A percentile compares a stretch with the other conserved stretches of the same genome.
Conservation (phyloP, 2,888 invertebrate genomes). For the Hymenopus coronatus region DNA sequence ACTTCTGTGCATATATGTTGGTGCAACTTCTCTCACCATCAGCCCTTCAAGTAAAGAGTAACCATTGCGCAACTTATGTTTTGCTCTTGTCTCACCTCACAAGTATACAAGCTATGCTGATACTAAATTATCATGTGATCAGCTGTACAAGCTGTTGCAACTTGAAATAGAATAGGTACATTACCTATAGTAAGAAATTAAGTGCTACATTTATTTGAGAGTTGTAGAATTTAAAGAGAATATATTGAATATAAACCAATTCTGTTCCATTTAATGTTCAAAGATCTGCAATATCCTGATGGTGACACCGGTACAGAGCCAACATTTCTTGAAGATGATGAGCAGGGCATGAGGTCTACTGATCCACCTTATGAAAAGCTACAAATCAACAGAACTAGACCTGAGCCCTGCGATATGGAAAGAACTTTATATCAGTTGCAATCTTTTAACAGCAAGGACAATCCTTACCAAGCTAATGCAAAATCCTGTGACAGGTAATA, state of each 20-base stretch:
- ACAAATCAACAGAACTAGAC: conserved; percentile 59
- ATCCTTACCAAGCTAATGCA: not conserved
- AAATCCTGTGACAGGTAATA: not conserved
- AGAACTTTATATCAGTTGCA: conserved; percentile 68
- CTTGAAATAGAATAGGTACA: too few relatives aligned
- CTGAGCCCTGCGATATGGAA: conserved; percentile 82
- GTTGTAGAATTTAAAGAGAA: not conserved
- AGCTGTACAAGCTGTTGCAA: too few relatives aligned
- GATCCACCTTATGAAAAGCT: conserved; percentile 22
- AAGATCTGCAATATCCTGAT: not conserved
- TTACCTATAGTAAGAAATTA: too few relatives aligned
- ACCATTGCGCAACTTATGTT: too few relatives aligned
- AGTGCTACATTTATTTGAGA: too few relatives aligned
- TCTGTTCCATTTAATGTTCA: not conserved
- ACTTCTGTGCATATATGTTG: too few relatives aligned
- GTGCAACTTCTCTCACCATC: too few relatives aligned
- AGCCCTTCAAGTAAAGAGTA: too few relatives aligned
- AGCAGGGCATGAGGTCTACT: conserved; percentile 10
- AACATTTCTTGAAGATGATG: conserved; percentile 16
- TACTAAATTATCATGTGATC: too few relatives aligned
- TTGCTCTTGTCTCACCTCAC: too few relatives aligned
- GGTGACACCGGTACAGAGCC: not conserved
- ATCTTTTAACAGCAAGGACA: not conserved
- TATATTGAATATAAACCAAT: not conserved
- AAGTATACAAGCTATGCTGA: too few relatives aligned